Percentiles rank a stretch among this genome's conserved stretches.
phyloP scores from a whole-genome alignment of 2,888 invertebrate species.

The Noctua pronuba region DNA sequence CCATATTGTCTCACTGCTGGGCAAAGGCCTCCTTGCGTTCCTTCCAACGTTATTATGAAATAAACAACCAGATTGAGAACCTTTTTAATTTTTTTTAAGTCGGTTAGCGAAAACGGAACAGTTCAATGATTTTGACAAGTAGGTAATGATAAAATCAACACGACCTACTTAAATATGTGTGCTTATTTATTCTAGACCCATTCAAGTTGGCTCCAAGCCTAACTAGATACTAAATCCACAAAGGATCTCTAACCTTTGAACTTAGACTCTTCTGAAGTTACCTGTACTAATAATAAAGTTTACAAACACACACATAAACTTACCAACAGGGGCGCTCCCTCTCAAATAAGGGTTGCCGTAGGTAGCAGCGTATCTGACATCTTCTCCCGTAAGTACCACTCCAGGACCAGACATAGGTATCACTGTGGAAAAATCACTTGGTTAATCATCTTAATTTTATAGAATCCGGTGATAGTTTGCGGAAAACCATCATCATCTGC shows the following conservation, averaged over 20 bases:
- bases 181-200: constrained; percentile 7
- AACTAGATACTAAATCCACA: constrained; percentile 28
- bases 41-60: not conserved
- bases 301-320: constrained; percentile 66
- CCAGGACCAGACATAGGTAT: constrained; percentile 85
- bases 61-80: not conserved
- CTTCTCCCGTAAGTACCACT: constrained; percentile 85
- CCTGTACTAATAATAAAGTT: constrained; percentile 36
- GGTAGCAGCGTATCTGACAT: constrained; percentile 96
- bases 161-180: not conserved
- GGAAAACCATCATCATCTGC: no score
- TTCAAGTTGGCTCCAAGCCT: not conserved
- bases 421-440: constrained; percentile 70
- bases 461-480: not conserved
- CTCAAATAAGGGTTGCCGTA: constrained; percentile 97
- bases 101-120: not conserved
- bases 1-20: not conserved
- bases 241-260: constrained; percentile 31
- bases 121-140: not conserved
- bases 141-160: not conserved
- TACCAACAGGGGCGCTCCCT: constrained; percentile 91
- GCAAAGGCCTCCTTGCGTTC: not conserved
- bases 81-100: no score
- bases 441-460: not conserved
- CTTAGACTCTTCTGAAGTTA: constrained; percentile 35